Evolutionary conservation across 1,140 invertebrate genomes (phyloP).

Genomic region (Cotesia vestalis): DNA sequence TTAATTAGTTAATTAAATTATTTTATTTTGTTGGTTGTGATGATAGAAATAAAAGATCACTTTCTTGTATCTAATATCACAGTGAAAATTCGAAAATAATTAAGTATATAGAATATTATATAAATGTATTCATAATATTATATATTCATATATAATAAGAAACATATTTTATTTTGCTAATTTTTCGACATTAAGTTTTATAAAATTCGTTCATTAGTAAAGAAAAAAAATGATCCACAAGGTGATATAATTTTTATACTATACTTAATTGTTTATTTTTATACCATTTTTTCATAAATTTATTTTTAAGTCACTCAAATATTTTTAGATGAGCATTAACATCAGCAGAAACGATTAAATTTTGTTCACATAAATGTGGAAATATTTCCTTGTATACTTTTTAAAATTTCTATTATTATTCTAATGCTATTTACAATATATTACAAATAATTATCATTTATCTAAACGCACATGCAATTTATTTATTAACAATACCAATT

Average conservation of each 20-base stretch:
- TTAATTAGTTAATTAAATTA: background rate
- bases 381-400: constrained; percentile 19
- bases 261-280: too few relatives aligned
- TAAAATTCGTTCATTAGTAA: too few relatives aligned
- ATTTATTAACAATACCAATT: constrained; percentile 41
- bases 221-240: too few relatives aligned
- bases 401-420: constrained; percentile 42
- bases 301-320: too few relatives aligned
- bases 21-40: background rate
- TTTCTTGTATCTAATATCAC: constrained; percentile 36
- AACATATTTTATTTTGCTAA: background rate
- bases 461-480: constrained; percentile 52
- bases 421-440: constrained; percentile 64
- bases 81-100: constrained; percentile 35
- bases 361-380: constrained; percentile 3
- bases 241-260: too few relatives aligned
- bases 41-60: constrained; percentile 12
- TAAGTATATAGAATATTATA: constrained; percentile 16
- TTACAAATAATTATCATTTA: constrained; percentile 59
- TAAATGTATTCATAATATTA: constrained; percentile 1
- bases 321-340: too few relatives aligned
- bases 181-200: constrained; percentile 2
- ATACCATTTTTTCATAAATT: too few relatives aligned
- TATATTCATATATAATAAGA: background rate
- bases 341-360: background rate